Evolutionary conservation across 2,113 vertebrate species (phyloP).

Genomic region (Oncorhynchus clarkii): DNA sequence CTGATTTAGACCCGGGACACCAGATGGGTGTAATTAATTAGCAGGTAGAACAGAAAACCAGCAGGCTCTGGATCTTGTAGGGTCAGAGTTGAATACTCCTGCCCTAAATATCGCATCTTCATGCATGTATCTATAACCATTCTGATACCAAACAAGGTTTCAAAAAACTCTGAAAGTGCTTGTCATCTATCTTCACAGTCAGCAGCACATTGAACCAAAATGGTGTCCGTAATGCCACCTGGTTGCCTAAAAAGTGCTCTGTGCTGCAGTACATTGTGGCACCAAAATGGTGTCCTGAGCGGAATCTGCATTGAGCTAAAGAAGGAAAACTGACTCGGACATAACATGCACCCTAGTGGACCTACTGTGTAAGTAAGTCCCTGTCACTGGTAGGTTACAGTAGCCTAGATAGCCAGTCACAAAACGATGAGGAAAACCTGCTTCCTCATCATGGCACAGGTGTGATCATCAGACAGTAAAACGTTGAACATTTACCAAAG

Average conservation of each 20-base stretch:
- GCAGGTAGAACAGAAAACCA: no score
- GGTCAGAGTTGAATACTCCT: no score
- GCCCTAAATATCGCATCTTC: no score
- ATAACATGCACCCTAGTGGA: background rate
- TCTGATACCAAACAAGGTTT: no score
- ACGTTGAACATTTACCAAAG: background rate
- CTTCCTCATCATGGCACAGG: constrained; percentile 53
- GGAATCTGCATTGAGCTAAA: background rate
- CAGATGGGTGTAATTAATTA: no score
- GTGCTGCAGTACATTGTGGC: background rate
- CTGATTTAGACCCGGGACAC: no score
- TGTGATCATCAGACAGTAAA: constrained; percentile 22
- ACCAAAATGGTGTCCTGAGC: constrained; percentile 10
- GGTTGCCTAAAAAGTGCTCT: background rate
- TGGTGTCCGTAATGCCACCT: no score
- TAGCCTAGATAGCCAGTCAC: background rate
- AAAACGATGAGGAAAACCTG: background rate
- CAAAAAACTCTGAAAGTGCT: background rate
- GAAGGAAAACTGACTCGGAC: background rate
- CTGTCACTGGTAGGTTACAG: background rate
- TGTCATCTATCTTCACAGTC: background rate
- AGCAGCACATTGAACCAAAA: background rate
- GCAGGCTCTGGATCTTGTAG: no score
- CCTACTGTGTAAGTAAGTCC: no score
- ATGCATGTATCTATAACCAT: no score